Percentiles rank a stretch among this genome's conserved stretches.
phyloP scores from a whole-genome alignment of 2,797 vertebrate species.

The Paguma larvata region DNA sequence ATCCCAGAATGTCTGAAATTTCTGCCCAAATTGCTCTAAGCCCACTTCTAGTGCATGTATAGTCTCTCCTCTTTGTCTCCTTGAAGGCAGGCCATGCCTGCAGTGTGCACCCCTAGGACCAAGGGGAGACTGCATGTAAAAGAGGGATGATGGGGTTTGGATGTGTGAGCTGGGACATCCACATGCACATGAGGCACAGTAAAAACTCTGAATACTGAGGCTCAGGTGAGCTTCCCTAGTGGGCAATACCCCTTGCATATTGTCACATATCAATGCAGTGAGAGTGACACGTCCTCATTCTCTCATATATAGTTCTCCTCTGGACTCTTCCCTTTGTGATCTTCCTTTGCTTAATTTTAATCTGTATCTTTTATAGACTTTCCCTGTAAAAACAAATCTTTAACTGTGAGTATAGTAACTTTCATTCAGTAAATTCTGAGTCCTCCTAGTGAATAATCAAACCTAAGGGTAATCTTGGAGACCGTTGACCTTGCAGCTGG shows the following conservation, averaged over 20 bases:
- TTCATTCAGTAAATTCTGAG: background rate
- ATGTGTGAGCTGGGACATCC: background rate
- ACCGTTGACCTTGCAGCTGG: background rate
- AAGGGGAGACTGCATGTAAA: background rate
- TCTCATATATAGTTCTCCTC: background rate
- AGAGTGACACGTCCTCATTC: background rate
- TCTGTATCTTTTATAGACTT: background rate
- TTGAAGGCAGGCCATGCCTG: background rate
- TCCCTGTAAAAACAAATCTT: background rate
- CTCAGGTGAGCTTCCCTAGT: background rate
- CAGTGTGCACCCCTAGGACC: background rate
- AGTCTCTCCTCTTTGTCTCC: background rate
- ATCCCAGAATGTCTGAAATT: background rate
- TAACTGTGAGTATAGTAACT: too few species aligned
- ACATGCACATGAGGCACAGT: background rate
- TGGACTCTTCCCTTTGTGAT: background rate
- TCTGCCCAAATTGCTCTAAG: background rate
- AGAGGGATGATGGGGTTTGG: background rate
- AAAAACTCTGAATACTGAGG: background rate
- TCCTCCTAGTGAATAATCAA: background rate
- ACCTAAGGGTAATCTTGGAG: background rate
- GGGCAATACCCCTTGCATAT: background rate
- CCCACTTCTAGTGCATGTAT: background rate
- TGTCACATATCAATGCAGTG: background rate
- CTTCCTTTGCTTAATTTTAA: background rate